Evolutionary conservation across 2,888 invertebrate genomes (phyloP), one percentile per base, ranked within the genome.

Genomic region (Rhogogaster chlorosoma): DNA sequence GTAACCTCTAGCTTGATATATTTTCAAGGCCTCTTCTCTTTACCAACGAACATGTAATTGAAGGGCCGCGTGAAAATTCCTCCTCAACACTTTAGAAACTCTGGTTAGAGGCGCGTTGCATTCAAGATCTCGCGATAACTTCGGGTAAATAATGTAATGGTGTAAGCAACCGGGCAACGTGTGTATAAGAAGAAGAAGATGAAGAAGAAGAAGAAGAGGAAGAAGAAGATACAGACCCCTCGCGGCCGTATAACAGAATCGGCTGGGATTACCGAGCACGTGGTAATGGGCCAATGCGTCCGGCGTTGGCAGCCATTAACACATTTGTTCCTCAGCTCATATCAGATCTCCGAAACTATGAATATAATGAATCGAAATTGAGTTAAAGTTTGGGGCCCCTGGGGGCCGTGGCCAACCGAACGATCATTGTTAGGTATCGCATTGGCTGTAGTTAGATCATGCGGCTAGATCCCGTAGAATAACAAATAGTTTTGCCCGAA

Each of bases 231-330:
- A 26, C 49, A 61, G 61, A 80, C 26, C 22, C 45, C 80, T 36
- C 78, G 18, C 29, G 67, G 67, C 32, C 29, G 57, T 61, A 36
- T 80, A 57, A 61, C 36, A 80, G 26, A 32, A 36, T 67, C 49
- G 29, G 45, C 38, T 67, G 67, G 67, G 18, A 67, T 67, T 67
- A 26, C 80, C 57, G 9, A 85, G 85, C 86, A 78, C 84, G 86
- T 83, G 87, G 86, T 89, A 89, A 89, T 89, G 89, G 88, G 86
- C 86, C 86, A 80, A 86, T 86, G 86, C 86, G 88, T 88, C 86
- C 86, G 82, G 87, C 86, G 86, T 86, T 87, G 85, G 84, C 80
- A 86, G 83, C 88, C 89, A 89, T 90, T 90, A 90, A 89, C 90
- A 89, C 90, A 88, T 90, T 90, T 90, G 89, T 89, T 88, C 86